phyloP scores from a whole-genome alignment of 2,797 vertebrate genomes.

The Anguilla megastoma region DNA sequence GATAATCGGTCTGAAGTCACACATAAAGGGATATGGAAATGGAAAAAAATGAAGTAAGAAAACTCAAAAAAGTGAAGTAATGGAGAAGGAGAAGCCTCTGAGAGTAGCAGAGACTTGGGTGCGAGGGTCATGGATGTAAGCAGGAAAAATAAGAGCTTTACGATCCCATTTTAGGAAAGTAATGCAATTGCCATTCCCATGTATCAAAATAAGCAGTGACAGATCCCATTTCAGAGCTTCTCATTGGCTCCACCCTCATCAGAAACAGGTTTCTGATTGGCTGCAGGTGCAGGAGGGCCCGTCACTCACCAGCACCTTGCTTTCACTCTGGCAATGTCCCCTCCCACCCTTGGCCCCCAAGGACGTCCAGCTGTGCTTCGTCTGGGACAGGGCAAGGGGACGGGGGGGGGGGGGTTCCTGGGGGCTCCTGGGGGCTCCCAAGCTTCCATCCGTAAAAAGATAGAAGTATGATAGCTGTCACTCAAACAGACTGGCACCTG shows the following conservation, averaged over 20 bases:
- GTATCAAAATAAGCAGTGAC: not conserved
- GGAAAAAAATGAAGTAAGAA: too few relatives aligned
- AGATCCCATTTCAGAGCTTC: not conserved
- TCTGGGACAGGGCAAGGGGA: conserved; percentile 43
- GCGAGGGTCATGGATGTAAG: too few relatives aligned
- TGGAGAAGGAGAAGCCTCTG: too few relatives aligned
- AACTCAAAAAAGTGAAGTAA: too few relatives aligned
- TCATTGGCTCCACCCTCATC: not conserved
- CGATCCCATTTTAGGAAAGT: not conserved
- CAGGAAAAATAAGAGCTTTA: not conserved
- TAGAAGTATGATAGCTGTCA: conserved; percentile 41
- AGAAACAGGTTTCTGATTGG: conserved; percentile 1
- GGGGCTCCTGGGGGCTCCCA: conserved; percentile 24
- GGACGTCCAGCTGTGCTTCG: conserved; percentile 59
- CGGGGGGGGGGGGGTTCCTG: not conserved
- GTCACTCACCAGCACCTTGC: conserved; percentile 57
- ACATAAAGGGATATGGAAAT: too few relatives aligned
- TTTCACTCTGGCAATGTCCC: conserved; percentile 48
- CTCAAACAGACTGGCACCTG: not conserved
- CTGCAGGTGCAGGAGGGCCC: conserved; percentile 74
- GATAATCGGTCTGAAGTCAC: too few relatives aligned
- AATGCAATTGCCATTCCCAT: too few relatives aligned
- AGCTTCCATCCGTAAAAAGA: conserved; percentile 34
- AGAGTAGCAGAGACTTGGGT: too few relatives aligned
- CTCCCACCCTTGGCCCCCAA: conserved; percentile 49